Evolutionary conservation across 2,113 vertebrate species (phyloP), one percentile per base, ranked within the genome.

Genomic region (Macaca mulatta): DNA sequence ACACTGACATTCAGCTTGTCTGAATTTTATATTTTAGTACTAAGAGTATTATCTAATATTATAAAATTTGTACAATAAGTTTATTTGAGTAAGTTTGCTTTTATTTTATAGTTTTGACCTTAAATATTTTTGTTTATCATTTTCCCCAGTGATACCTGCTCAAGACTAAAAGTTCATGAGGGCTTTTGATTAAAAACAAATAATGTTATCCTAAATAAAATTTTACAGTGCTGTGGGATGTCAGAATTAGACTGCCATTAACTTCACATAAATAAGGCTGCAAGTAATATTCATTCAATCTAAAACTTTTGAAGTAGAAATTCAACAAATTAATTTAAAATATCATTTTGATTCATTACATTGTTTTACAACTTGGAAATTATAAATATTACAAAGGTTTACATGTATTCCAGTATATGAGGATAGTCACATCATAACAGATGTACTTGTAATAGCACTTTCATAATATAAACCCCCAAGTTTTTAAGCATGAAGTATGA

Each of bases 141-240:
- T 72, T 87, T 74, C 17, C 9, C 8, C 1, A 69, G 1, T 61
- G 48, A 2, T 35, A 38, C 3, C 1, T n/a, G 2, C 1, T 45
- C 2, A 43, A 74, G 35, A 86, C 10, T 6, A 35, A 83, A 2
- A 64, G 7, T 75, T 75, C 11, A 22, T 43, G 12, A 79, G 27
- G 30, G 4, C 0, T 48, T 94, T 81, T n/a, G 4, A 32, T 92
- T 87, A 64, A 38, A 82, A 45, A 14, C 10, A 90, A 86, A 64
- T 55, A 80, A 79, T 86, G 5, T 48, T 81, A 40, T 32, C 25
- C 20, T 43, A 75, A 79, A 91, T 84, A 61, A 27, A 30, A 25
- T 40, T 30, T 86, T 48, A 40, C 1, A n/a, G 17, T 12, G 23
- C 0, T 25, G 5, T 25, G 1, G 7, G 16, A 32, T 75, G 16